Conservation (phyloP, 2,797 vertebrate species). For the Schizopygopsis pylzovi region DNA sequence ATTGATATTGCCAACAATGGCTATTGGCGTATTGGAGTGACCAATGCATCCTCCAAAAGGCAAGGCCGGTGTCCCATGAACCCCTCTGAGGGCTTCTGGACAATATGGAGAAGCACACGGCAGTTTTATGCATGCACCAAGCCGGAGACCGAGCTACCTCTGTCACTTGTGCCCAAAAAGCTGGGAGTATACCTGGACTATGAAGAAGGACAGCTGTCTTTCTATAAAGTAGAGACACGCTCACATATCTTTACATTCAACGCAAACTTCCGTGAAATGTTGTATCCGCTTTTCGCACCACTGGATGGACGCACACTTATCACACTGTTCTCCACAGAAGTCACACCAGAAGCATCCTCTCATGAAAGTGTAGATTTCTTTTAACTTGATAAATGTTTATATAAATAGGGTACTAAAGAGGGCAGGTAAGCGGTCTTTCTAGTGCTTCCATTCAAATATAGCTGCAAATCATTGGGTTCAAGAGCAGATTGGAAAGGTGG, state of each 20-base stretch:
- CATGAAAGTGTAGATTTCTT: not conserved
- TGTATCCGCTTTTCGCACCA: conserved; percentile 65
- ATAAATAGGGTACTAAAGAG: too few species aligned
- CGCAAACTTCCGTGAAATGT: conserved; percentile 57
- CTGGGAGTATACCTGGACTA: conserved; percentile 65
- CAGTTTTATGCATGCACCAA: conserved; percentile 66
- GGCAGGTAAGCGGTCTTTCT: too few species aligned
- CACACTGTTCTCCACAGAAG: conserved; percentile 50
- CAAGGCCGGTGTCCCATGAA: conserved; percentile 71
- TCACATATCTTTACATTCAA: conserved; percentile 62
- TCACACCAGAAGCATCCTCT: not conserved
- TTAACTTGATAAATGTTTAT: not conserved
- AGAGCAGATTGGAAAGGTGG: not conserved
- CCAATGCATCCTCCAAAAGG: conserved; percentile 66
- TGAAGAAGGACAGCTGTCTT: conserved; percentile 66
- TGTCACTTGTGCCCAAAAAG: conserved; percentile 48
- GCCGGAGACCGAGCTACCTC: conserved; percentile 57
- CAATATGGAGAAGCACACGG: conserved; percentile 62
- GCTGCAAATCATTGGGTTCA: not conserved
- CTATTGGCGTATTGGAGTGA: conserved; percentile 75
- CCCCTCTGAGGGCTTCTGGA: conserved; percentile 71
- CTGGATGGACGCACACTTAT: conserved; percentile 66
- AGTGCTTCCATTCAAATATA: not conserved
- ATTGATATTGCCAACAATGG: conserved; percentile 73
- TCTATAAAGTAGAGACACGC: conserved; percentile 60